Conservation (phyloP, 2,797 vertebrate genomes). For the Silurus lanzhouensis region DNA sequence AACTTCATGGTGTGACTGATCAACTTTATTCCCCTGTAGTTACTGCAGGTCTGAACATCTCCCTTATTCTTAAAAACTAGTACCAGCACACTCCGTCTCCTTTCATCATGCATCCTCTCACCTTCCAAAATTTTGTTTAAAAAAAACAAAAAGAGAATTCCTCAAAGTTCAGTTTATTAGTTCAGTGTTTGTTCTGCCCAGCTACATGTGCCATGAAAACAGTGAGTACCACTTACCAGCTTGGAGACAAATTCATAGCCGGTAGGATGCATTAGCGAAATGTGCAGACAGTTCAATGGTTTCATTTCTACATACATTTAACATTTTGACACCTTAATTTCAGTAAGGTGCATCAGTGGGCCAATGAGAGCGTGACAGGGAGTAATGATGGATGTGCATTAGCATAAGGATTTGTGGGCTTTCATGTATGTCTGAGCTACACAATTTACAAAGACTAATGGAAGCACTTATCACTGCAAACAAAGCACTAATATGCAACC, state of each 20-base stretch:
- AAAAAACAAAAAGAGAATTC: neutral
- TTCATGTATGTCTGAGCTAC: constrained; percentile 3
- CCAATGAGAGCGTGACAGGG: constrained; percentile 16
- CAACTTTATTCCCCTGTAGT: too few species aligned
- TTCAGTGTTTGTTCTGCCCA: neutral
- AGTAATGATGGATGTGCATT: constrained; percentile 32
- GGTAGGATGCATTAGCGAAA: constrained; percentile 19
- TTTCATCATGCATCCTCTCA: too few species aligned
- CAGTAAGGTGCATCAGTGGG: constrained; percentile 25
- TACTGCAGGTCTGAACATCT: too few species aligned
- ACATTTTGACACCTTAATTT: constrained; percentile 40
- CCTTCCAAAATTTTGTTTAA: too few species aligned
- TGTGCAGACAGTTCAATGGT: constrained; percentile 22
- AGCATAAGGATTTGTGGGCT: constrained; percentile 27
- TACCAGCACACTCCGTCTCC: too few species aligned
- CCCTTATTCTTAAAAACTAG: too few species aligned
- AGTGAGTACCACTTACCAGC: constrained; percentile 3
- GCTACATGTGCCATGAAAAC: constrained; percentile 6
- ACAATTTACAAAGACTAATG: constrained; percentile 30
- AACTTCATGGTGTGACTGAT: too few species aligned
- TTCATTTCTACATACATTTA: constrained; percentile 29
- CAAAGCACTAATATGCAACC: constrained; percentile 29
- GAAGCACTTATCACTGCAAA: constrained; percentile 30
- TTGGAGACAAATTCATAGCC: constrained; percentile 12
- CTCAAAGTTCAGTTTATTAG: neutral